These are phyloP conservation scores for Progne subis DNA, from an alignment of 2,113 vertebrate species.

Conservation along the genomic window DNA sequence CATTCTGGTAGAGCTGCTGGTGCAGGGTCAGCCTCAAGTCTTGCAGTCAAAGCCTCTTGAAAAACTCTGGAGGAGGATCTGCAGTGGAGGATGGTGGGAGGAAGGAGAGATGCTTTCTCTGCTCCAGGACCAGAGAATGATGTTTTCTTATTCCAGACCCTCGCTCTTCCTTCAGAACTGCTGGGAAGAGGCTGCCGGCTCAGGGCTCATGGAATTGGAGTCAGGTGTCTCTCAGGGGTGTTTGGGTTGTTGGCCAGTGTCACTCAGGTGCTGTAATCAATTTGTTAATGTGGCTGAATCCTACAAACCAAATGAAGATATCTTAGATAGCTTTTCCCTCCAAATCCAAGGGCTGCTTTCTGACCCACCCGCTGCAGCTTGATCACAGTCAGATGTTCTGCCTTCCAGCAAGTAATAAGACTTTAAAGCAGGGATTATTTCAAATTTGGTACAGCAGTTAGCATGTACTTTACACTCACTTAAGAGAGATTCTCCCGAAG, in stretches of 20 bases:
- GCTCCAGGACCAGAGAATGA: background rate
- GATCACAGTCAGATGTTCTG: background rate
- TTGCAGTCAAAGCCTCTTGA: background rate
- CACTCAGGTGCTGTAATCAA: background rate
- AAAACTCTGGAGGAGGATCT: background rate
- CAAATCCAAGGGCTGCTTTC: background rate
- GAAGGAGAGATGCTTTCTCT: background rate
- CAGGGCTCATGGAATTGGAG: background rate
- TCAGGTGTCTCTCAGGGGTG: background rate
- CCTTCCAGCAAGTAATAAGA: background rate
- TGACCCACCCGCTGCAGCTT: background rate
- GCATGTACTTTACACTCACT: slow-evolving; percentile 16
- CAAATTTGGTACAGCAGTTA: background rate
- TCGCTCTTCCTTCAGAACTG: background rate
- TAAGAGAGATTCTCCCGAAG: background rate
- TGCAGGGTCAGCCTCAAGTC: background rate
- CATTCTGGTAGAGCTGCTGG: background rate
- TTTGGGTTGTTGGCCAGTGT: background rate
- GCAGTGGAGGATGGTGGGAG: background rate
- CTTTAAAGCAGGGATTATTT: background rate
- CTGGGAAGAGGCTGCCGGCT: background rate
- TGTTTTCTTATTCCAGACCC: background rate
- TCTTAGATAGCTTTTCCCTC: background rate
- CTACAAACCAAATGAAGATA: background rate
- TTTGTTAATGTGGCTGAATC: background rate